Evolutionary conservation across 2,888 invertebrate species (phyloP).

Genomic region (Alloscopus bannaensis): DNA sequence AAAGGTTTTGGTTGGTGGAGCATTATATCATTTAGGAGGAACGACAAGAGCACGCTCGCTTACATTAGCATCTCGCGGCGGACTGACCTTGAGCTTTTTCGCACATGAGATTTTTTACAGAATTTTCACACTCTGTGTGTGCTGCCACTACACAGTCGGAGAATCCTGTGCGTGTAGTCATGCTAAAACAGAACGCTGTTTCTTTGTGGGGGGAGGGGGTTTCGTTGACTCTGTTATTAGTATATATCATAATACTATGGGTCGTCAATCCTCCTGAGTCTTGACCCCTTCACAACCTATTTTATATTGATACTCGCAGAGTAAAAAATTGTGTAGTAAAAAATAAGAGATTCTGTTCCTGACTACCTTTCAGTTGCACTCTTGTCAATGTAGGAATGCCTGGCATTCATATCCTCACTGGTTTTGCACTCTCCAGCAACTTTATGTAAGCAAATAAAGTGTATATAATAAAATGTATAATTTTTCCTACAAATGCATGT

Average conservation of each 20-base stretch:
- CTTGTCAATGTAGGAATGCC: too few relatives aligned
- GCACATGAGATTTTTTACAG: slow-evolving; percentile 57
- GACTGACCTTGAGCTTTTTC: slow-evolving; percentile 71
- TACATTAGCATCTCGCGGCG: slow-evolving; percentile 41
- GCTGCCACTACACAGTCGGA: neutral
- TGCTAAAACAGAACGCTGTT: too few relatives aligned
- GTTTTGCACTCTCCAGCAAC: too few relatives aligned
- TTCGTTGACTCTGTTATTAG: slow-evolving; percentile 1
- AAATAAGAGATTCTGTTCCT: neutral
- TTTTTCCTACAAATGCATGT: too few relatives aligned
- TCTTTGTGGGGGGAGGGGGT: too few relatives aligned
- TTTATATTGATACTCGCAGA: neutral
- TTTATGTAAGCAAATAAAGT: too few relatives aligned
- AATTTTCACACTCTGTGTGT: slow-evolving; percentile 11
- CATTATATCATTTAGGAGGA: slow-evolving; percentile 44
- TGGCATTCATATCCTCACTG: too few relatives aligned
- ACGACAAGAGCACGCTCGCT: slow-evolving; percentile 16
- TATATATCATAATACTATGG: neutral
- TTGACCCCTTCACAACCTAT: slow-evolving; percentile 45
- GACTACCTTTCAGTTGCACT: slow-evolving; percentile 18
- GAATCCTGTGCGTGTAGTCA: neutral
- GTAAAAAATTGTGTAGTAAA: too few relatives aligned
- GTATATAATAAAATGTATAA: too few relatives aligned
- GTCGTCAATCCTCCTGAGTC: slow-evolving; percentile 36
- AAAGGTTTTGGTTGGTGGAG: too few relatives aligned